Base-by-base conservation (phyloP, 1,140 invertebrate species). In the Matsumurasca onukii region DNA sequence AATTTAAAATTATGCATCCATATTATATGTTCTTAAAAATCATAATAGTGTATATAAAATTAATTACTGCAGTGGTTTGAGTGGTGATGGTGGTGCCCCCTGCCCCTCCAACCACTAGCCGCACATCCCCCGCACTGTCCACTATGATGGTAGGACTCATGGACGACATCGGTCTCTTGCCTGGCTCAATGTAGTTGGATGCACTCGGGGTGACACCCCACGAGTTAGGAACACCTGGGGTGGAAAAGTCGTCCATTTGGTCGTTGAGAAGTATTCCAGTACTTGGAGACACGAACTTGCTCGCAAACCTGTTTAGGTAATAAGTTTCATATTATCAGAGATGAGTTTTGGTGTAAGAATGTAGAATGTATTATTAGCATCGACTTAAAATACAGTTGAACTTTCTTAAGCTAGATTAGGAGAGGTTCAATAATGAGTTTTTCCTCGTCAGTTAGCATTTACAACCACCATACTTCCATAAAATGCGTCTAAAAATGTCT, bases 181-280 rank as follows among this genome's bases (percentile, higher is more conserved):
- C 87, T 1, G 89, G 86, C 5, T 71, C 73, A 29, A 98, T 90
- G 74, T 86, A 93, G 80, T 99, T 98, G 1, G 85, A 85, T 1
- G 86, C 86, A 0, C 92, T 93, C 1, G 92, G 88, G 0, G 91
- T 89, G 51, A 96, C 76, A 20, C 86, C 87, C 77, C 91, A 96
- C 29, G 81, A 83, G 75, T 94, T 97, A 0, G 85, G 86, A n/a
- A 88, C 86, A 66, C 89, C 86, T 0, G 93, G 93, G 0, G 89
- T 85, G 3, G 93, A 92, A 77, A 98, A 98, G 77, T 98, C 96
- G 76, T 98, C 94, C 96, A 98, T 98, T 80, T 96, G 88, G 77
- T 98, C 88, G 78, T 98, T 98, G 52, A 94, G 86, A 71, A 98
- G 88, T 24, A 98, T 94, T 17, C 95, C 96, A 0, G 94, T 93